Percentiles rank a stretch among this genome's conserved stretches.
These are phyloP conservation scores for Entomobrya proxima DNA, from an alignment of 2,888 invertebrate genomes.

Conservation along the genomic window DNA sequence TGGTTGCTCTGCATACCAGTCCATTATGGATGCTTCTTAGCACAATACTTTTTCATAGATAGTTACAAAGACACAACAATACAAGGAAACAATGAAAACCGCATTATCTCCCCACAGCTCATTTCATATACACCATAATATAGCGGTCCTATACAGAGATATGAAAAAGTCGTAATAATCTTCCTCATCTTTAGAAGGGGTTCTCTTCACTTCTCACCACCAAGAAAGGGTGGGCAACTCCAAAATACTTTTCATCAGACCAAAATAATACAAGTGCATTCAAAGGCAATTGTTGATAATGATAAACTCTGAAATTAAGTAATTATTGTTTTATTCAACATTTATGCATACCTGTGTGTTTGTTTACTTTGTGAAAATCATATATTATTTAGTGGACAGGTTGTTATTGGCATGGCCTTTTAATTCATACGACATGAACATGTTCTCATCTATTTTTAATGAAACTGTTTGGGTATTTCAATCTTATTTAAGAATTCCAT, in stretches of 20 bases:
- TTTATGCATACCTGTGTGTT: neutral
- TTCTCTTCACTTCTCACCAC: too few relatives aligned
- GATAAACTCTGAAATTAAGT: slow-evolving; percentile 27
- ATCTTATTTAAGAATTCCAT: neutral
- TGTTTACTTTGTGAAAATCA: slow-evolving; percentile 2
- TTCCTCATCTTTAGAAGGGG: too few relatives aligned
- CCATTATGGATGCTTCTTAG: too few relatives aligned
- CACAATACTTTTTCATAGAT: too few relatives aligned
- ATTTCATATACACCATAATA: too few relatives aligned
- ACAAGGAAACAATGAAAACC: too few relatives aligned
- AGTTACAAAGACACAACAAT: too few relatives aligned
- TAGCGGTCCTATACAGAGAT: too few relatives aligned
- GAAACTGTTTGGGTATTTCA: slow-evolving; percentile 1
- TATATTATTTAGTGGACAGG: neutral
- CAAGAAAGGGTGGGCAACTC: neutral
- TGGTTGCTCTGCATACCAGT: too few relatives aligned
- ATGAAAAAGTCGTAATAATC: too few relatives aligned
- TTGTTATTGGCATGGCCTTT: neutral
- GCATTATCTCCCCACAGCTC: too few relatives aligned
- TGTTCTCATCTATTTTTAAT: neutral
- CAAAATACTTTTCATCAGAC: neutral
- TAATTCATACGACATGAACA: neutral
- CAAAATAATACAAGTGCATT: slow-evolving; percentile 4
- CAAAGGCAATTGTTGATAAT: neutral
- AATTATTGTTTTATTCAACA: neutral